phyloP scores from a whole-genome alignment of 2,888 invertebrate genomes.

The Rhingia rostrata region DNA sequence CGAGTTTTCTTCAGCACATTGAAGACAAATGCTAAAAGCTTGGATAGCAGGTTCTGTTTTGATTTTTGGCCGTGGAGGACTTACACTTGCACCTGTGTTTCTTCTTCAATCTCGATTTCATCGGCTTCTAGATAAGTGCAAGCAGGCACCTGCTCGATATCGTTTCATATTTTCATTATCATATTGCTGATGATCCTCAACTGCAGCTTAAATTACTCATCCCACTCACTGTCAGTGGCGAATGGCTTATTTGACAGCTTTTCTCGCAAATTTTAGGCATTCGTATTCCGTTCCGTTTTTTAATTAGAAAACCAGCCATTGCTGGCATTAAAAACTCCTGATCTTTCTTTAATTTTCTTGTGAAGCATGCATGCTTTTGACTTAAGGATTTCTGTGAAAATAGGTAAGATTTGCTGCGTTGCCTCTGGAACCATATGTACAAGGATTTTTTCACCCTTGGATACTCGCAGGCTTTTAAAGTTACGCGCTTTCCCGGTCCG shows the following conservation, averaged over 20 bases:
- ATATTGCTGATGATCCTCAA: no score
- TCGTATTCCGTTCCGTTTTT: constrained; percentile 15
- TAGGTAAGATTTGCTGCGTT: not conserved
- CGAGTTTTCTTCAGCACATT: constrained; percentile 10
- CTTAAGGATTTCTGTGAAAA: not conserved
- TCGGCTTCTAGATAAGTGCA: not conserved
- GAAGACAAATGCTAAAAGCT: constrained; percentile 10
- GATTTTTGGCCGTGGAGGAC: constrained; percentile 19
- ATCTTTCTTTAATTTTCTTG: not conserved
- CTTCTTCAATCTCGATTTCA: constrained; percentile 1
- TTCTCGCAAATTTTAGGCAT: constrained; percentile 19
- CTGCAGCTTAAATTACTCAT: not conserved
- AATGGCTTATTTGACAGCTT: constrained; percentile 28
- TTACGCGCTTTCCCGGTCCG: no score
- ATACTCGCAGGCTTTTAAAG: no score
- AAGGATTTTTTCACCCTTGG: no score
- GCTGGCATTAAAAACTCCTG: not conserved
- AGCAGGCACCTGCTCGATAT: constrained; percentile 6
- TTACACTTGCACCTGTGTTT: constrained; percentile 9
- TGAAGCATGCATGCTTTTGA: constrained; percentile 3
- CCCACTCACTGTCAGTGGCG: constrained; percentile 18
- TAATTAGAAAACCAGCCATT: not conserved
- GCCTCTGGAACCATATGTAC: constrained; percentile 1
- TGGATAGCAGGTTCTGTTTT: constrained; percentile 15
- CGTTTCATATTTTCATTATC: constrained; percentile 11